phyloP scores from a whole-genome alignment of 2,797 vertebrate genomes.

The Molossus alvarezi region DNA sequence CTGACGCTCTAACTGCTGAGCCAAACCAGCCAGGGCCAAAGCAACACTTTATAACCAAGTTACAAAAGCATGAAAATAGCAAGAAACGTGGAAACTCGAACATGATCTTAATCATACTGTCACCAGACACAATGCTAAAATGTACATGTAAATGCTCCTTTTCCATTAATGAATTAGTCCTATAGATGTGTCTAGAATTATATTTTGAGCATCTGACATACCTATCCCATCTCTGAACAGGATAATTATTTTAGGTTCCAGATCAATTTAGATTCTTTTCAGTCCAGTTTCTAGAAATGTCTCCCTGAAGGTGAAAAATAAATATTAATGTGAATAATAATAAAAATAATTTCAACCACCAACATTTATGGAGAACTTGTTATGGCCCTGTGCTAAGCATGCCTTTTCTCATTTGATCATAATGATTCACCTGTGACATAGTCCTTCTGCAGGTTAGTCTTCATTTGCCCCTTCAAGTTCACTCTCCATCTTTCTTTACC shows the following conservation, averaged over 20 bases:
- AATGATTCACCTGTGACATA: fast-evolving
- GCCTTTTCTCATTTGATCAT: fast-evolving
- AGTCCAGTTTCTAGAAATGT: slow-evolving; percentile 70
- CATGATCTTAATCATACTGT: slow-evolving; percentile 71
- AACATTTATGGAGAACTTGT: not conserved
- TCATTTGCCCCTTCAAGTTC: not conserved
- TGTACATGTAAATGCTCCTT: slow-evolving; percentile 58
- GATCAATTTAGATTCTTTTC: slow-evolving; percentile 44
- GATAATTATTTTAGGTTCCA: slow-evolving; percentile 60
- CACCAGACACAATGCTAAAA: slow-evolving; percentile 65
- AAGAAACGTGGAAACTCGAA: slow-evolving; percentile 59
- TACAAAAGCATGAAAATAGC: slow-evolving; percentile 79
- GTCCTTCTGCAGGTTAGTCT: not conserved
- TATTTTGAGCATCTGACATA: slow-evolving; percentile 35
- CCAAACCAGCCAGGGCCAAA: not conserved
- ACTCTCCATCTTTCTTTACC: not conserved
- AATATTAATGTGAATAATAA: not conserved
- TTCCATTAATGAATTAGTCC: slow-evolving; percentile 48
- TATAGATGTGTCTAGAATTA: slow-evolving; percentile 60
- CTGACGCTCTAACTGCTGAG: too few species aligned
- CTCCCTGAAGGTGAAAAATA: slow-evolving; percentile 39
- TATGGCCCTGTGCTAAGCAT: not conserved
- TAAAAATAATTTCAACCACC: not conserved
- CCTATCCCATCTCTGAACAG: not conserved
- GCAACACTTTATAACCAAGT: slow-evolving; percentile 73